Evolutionary conservation across 2,797 vertebrate genomes (phyloP), one percentile per base, ranked within the genome.

Genomic region (Denticeps clupeoides): DNA sequence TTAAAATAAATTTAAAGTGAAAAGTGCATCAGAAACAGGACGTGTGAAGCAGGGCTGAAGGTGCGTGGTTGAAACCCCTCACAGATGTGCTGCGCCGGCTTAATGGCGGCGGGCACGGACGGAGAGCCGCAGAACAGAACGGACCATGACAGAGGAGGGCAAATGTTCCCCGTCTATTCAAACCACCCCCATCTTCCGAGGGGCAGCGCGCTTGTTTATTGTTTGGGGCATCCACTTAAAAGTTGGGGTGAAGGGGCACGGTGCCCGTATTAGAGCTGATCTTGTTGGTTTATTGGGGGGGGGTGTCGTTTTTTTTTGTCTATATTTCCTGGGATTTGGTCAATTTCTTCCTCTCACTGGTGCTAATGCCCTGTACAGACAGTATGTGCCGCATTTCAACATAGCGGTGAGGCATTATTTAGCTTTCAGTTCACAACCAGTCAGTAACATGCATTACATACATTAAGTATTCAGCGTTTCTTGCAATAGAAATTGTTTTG

Each of bases 51-150:
- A 5, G 19, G 26, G 25, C 42, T 10, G 24, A 75, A 82, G 75
- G 18, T 38, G 35, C 38, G 35, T 21, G 35, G 82, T 69, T 82
- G 74, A 87, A 90, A 92, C 77, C 85, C 82, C 84, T 87, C 83
- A 86, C 89, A 93, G 88, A 90, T 90, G 87, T 92, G 84, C 82
- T 79, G 74, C 71, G 71, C 69, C 65, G 73, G 69, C 72, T 71
- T 72, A 70, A 74, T 56, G 64, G 67, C 49, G 64, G 58, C 68
- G 59, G 60, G 64, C 56, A 57, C 63, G 56, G 60, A 83, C 82
- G 82, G 84, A 81, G 84, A 81, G 65, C 79, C 60, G 1, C 40
- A 75, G 80, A 75, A 69, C 62, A 67, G 68, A 72, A 51, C 77
- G 70, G 70, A 72, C 72, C 65, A 62, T 18, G 40, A 77, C 64